Evolutionary conservation across 2,888 invertebrate genomes (phyloP).

Genomic region (Anorthoa munda): DNA sequence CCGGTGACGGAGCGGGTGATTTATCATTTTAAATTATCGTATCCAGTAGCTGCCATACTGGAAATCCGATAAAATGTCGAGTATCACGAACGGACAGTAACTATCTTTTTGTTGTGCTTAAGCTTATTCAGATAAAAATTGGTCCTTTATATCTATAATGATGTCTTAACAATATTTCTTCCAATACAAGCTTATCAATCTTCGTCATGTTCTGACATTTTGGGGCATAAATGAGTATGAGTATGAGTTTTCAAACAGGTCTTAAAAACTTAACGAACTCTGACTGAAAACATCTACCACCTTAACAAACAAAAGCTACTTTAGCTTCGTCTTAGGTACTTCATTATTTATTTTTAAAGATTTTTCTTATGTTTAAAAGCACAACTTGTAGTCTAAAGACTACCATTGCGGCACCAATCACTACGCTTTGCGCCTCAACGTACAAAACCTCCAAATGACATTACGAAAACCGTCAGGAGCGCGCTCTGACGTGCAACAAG

Average conservation of each 20-base stretch:
- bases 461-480: slow-evolving; percentile 59
- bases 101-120: slow-evolving; percentile 56
- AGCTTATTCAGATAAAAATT: slow-evolving; percentile 59
- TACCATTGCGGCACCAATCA: slow-evolving; percentile 23
- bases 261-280: slow-evolving; percentile 30
- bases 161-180: slow-evolving; percentile 57
- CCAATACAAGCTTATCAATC: slow-evolving; percentile 55
- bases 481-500: slow-evolving; percentile 61
- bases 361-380: slow-evolving; percentile 23
- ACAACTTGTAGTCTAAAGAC: slow-evolving; percentile 28
- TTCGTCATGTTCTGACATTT: slow-evolving; percentile 54
- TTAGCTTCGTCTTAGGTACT: not conserved
- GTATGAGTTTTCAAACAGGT: slow-evolving; percentile 18
- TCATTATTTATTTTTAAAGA: slow-evolving; percentile 25
- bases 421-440: slow-evolving; percentile 26
- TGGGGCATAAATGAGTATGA: slow-evolving; percentile 23
- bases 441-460: slow-evolving; percentile 54
- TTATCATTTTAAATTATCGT: slow-evolving; percentile 82
- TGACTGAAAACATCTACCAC: slow-evolving; percentile 3
- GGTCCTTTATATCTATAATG: slow-evolving; percentile 54
- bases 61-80: slow-evolving; percentile 72
- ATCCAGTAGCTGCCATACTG: slow-evolving; percentile 79
- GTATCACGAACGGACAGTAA: slow-evolving; percentile 58
- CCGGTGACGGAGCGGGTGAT: slow-evolving; percentile 81
- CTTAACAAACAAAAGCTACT: slow-evolving; percentile 29